Conservation (phyloP, 2,888 invertebrate genomes). For the Hirudinaria manillensis region DNA sequence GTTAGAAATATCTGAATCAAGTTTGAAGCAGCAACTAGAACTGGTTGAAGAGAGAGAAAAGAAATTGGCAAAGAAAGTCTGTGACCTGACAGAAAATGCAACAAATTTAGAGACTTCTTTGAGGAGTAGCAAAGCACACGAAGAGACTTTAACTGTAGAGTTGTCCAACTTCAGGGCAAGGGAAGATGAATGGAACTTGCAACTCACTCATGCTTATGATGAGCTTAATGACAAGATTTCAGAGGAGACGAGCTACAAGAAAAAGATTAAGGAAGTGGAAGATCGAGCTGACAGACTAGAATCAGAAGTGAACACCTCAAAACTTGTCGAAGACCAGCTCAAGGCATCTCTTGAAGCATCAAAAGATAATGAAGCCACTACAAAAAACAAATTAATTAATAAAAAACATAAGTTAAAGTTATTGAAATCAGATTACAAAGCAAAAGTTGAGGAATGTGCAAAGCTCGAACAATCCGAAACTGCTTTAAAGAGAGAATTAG, state of each 20-base stretch:
- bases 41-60: slow-evolving; percentile 10
- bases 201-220: slow-evolving; percentile 11
- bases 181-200: not conserved
- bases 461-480: not conserved
- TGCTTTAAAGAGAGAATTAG: not conserved
- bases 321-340: not conserved
- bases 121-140: not conserved
- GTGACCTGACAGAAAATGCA: not conserved
- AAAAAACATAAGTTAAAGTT: not conserved
- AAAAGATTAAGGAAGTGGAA: not conserved
- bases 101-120: slow-evolving; percentile 1
- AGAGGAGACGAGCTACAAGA: not conserved
- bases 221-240: slow-evolving; percentile 7
- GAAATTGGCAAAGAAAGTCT: slow-evolving; percentile 1
- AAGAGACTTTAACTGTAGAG: not conserved
- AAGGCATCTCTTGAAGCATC: slow-evolving; percentile 3
- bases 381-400: not conserved
- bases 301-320: slow-evolving; percentile 10
- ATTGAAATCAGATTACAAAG: not conserved
- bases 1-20: not conserved
- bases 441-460: not conserved
- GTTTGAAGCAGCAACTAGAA: slow-evolving; percentile 4
- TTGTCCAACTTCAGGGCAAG: not conserved
- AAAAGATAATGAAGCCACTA: not conserved
- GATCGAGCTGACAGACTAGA: not conserved